Base-by-base conservation (phyloP, 1,140 invertebrate species). In the Agrilus planipennis region DNA sequence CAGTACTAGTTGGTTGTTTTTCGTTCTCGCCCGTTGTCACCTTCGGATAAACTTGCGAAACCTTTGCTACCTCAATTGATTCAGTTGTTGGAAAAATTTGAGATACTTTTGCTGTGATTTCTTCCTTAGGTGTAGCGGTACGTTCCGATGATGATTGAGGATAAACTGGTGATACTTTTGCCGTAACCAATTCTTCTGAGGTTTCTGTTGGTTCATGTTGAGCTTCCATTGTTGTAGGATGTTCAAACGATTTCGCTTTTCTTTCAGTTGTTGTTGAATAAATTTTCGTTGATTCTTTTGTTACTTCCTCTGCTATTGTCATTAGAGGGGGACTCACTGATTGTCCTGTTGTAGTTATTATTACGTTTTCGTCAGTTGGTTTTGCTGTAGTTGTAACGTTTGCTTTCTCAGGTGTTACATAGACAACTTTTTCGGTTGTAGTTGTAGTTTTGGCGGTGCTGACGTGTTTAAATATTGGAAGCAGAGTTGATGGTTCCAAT, bases 401-500 rank as follows among this genome's bases (percentile, higher is more conserved):
- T 40, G 15, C 25, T 11, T 23, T 34, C 21, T 18, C 29, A 35
- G 38, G 4, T 32, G 28, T 35, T 31, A 6, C 17, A 16, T 40
- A 11, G 7, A 32, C 15, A 6, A 9, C 7, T 32, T 9, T 32
- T 9, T 6, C 15, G 30, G 30, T 6, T 12, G 11, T 31, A 9
- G 5, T 17, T 15, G 20, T 39, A 6, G 14, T 42, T 35, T 11
- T 0, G 16, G 27, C 7, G 25, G 18, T 38, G 12, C 14, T 37
- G 21, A 7, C 17, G 21, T 12, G 17, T 36, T 27, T 35, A 41
- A 31, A 19, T 37, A 41, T 18, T 12, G 34, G 45, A 32, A 42
- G 35, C 54, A 49, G 47, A 50, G 53, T 58, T 52, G 53, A 51
- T 41, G 49, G 49, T 38, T 29, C 31, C n/a, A n/a, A n/a, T n/a